Base-by-base conservation (phyloP, 2,888 invertebrate species). In the Thera britannica region DNA sequence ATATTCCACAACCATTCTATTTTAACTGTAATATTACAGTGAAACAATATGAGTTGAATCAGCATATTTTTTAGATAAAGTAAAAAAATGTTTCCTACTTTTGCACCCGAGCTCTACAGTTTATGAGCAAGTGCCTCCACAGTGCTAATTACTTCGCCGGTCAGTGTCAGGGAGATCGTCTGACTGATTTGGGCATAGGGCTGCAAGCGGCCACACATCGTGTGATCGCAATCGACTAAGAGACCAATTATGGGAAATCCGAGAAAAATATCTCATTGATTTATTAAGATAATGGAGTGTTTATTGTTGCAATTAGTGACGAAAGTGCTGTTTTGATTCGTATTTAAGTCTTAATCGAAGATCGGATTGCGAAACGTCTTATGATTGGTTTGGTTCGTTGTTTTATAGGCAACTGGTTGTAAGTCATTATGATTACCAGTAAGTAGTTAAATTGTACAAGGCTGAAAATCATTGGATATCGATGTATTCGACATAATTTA, bases 201-300 rank as follows among this genome's bases (percentile, higher is more conserved):
- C 75, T 68, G 68, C 58, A 48, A 59, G 63, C 74, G 82, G 75
- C 83, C 80, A 82, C 83, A 83, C 81, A 83, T 78, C 74, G 75
- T 65, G 79, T 75, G 87, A 88, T 88, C 84, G 81, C 82, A 81
- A 85, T 87, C 84, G 72, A 71, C 71, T 69, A 79, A 86, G 78
- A 81, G 72, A 81, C 90, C 90, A 89, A 91, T 91, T 90, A 91
- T 84, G 86, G 89, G 58, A 75, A 86, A 87, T 89, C 87, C 84
- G 84, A 86, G 88, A 86, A 84, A 87, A 79, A 77, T 77, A 81
- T 79, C 65, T 46, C 77, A 74, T 80, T 76, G 83, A 89, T 90
- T 89, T 89, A 90, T 87, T 77, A 77, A 80, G 81, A 80, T 80
- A 78, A 82, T 82, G 80, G 74, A 70, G 72, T 75, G 76, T 83